These are phyloP conservation scores for Apocrypta bakeri DNA, from an alignment of 1,140 invertebrate species.

Conservation along the genomic window DNA sequence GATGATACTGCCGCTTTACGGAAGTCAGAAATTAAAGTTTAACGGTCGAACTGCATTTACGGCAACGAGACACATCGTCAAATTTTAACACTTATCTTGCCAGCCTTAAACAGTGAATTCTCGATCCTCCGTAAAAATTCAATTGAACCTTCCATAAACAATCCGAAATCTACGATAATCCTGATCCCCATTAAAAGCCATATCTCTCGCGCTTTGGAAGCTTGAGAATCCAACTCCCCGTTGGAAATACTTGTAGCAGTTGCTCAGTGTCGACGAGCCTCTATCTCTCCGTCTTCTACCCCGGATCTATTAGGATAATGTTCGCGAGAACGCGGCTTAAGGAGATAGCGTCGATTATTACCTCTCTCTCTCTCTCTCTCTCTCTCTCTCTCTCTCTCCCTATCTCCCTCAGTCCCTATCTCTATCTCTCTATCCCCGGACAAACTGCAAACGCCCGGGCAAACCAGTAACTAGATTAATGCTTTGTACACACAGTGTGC, in stretches of 20 bases:
- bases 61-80: too few species aligned
- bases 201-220: too few species aligned
- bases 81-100: too few species aligned
- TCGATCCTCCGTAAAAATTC: too few species aligned
- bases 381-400: background rate
- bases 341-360: slow-evolving; percentile 17
- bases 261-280: background rate
- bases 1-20: background rate
- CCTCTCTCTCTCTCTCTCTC: background rate
- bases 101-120: too few species aligned
- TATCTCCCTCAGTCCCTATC: too few species aligned
- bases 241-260: background rate
- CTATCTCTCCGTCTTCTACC: background rate
- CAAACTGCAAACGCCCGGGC: background rate
- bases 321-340: background rate
- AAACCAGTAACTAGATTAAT: slow-evolving; percentile 18
- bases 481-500: background rate
- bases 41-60: background rate
- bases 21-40: background rate
- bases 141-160: too few species aligned
- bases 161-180: background rate
- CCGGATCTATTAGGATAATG: slow-evolving; percentile 17
- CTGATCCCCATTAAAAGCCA: too few species aligned
- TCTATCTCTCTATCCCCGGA: background rate
- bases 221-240: background rate